phyloP scores from a whole-genome alignment of 2,797 vertebrate species.

The Balearica regulorum region DNA sequence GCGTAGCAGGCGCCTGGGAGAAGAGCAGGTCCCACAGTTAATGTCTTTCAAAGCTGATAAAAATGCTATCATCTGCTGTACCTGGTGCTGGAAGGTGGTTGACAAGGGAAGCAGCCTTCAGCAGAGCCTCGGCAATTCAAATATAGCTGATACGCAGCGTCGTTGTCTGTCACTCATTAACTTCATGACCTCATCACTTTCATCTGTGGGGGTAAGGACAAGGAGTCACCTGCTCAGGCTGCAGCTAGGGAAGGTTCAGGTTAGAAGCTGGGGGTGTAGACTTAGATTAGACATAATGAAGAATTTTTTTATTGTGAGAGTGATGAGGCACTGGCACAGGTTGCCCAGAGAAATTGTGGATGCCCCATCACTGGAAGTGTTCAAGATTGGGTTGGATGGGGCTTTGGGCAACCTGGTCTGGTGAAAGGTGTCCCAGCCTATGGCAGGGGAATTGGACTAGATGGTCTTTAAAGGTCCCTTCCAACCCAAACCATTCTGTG shows the following conservation, averaged over 20 bases:
- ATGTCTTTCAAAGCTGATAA: background rate
- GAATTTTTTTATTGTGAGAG: background rate
- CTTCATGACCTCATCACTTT: rapidly evolving
- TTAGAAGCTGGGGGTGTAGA: background rate
- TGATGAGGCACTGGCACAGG: background rate
- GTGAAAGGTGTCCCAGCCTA: background rate
- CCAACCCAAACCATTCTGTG: background rate
- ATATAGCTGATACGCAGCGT: background rate
- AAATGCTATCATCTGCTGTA: background rate
- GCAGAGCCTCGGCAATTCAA: background rate
- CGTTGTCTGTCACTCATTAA: background rate
- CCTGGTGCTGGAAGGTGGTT: background rate
- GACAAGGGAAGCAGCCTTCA: background rate
- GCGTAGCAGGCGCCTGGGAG: background rate
- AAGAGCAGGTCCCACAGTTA: background rate
- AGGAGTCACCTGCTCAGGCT: background rate
- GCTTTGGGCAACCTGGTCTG: background rate
- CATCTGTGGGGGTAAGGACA: background rate
- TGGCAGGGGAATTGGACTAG: rapidly evolving
- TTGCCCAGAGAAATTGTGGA: background rate
- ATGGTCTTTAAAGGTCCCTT: background rate
- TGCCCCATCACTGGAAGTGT: background rate
- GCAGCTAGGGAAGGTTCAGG: background rate
- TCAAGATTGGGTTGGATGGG: background rate
- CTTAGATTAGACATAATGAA: background rate